Evolutionary conservation across 1,140 invertebrate genomes (phyloP).

Genomic region (Pantala flavescens): DNA sequence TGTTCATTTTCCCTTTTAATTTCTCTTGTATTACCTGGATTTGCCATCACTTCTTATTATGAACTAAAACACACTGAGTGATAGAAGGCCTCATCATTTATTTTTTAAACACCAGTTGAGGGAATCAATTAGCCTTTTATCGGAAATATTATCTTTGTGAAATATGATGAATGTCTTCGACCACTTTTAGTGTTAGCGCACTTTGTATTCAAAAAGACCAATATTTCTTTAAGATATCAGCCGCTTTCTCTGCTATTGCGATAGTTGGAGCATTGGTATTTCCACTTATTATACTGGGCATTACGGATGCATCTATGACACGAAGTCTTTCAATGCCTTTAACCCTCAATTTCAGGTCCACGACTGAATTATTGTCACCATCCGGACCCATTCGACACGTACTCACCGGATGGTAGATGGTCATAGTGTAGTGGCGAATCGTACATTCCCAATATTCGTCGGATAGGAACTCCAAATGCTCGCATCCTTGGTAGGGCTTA

Average conservation of each 20-base stretch:
- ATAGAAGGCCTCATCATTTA: too few relatives aligned
- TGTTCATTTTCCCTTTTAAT: too few relatives aligned
- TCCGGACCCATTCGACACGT: slow-evolving; percentile 82
- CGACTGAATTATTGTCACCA: slow-evolving; percentile 36
- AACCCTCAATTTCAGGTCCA: slow-evolving; percentile 25
- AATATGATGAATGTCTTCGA: too few relatives aligned
- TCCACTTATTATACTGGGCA: slow-evolving; percentile 44
- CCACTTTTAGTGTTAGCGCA: too few relatives aligned
- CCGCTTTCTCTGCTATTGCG: slow-evolving; percentile 58
- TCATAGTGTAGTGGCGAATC: slow-evolving; percentile 54
- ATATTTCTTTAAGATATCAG: slow-evolving; percentile 53
- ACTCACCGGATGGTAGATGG: slow-evolving; percentile 78
- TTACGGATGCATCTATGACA: slow-evolving; percentile 46
- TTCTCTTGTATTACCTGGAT: too few relatives aligned
- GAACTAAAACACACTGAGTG: too few relatives aligned
- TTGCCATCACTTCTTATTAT: too few relatives aligned
- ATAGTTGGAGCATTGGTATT: slow-evolving; percentile 55
- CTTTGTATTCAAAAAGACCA: slow-evolving; percentile 25
- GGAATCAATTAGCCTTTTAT: too few relatives aligned
- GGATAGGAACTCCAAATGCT: background rate
- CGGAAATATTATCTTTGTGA: too few relatives aligned
- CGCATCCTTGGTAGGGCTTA: slow-evolving; percentile 23
- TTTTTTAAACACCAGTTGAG: too few relatives aligned
- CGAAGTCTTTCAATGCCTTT: slow-evolving; percentile 39
- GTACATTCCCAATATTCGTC: slow-evolving; percentile 18